Evolutionary conservation across 23 tunicate species (phyloP), one percentile per base, ranked within the genome.

Genomic region (Styela clava): DNA sequence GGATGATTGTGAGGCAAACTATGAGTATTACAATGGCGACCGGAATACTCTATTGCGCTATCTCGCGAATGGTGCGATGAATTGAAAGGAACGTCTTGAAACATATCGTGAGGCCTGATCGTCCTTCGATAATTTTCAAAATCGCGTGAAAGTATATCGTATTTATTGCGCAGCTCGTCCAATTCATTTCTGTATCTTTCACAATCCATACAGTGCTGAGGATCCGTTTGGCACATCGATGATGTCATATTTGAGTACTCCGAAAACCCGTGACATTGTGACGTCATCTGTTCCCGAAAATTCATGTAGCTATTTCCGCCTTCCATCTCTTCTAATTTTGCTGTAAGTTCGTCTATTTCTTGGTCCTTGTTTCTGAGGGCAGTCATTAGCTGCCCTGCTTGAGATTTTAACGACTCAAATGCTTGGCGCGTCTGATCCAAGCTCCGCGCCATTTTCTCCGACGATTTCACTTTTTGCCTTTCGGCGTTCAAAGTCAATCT

Each of bases 381-480:
- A 0, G 16, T 27, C 81, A 76, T 76, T 18, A 76, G 30, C 19
- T 76, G 29, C 9, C 81, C 31, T 1, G 81, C 81, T 52, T 76
- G 81, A 25, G 65, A 44, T 52, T 76, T 76, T 26, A 76, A 52
- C 12, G 81, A 52, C n/a, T 35, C 81, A 56, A 76, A 76, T 21
- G 81, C 81, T 52, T 29, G 35, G 18, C 81, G 81, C 12, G 81
- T 76, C 7, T 52, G 31, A 7, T 76, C 81, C 19, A 76, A 52
- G 21, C 65, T 36, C 27, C 52, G 65, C 1, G 37, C 28, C 67
- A 76, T 25, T 25, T 52, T 1, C 31, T 76, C 81, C 7, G 31
- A 76, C n/a, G 81, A 52, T 52, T 44, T 1, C 7, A 76, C 64
- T 52, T 52, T 52, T 76, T 76, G 65, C 27, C 64, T 52, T 76